A percentile compares a stretch with the other conserved stretches of the same genome.
Conservation (phyloP, 2,113 vertebrate species). For the Psilopogon haemacephalus region DNA sequence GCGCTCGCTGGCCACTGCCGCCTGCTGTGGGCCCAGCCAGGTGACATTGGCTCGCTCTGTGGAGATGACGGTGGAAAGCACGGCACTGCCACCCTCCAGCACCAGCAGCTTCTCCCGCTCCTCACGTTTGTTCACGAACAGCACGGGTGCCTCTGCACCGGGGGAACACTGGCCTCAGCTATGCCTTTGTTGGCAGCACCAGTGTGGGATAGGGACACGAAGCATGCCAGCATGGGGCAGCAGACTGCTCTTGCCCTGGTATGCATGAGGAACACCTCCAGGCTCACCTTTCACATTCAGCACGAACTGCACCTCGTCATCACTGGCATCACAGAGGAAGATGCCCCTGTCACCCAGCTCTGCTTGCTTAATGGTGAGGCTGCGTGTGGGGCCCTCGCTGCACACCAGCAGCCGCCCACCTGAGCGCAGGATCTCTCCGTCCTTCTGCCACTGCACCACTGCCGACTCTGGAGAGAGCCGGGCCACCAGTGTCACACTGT, state of each 20-base stretch:
- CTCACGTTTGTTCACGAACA: slow-evolving; percentile 62
- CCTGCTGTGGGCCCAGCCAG: slow-evolving; percentile 34
- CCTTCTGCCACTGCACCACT: slow-evolving; percentile 79
- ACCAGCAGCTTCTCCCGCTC: slow-evolving; percentile 58
- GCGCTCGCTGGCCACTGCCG: not conserved
- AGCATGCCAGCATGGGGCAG: fast-evolving
- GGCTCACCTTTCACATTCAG: slow-evolving; percentile 84
- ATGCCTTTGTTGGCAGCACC: fast-evolving
- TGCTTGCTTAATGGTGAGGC: slow-evolving; percentile 82
- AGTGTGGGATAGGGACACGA: fast-evolving
- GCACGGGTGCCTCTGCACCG: slow-evolving; percentile 31
- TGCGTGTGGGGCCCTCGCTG: slow-evolving; percentile 75
- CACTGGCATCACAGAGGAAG: slow-evolving; percentile 80
- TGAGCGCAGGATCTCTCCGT: slow-evolving; percentile 67
- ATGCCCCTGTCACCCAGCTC: slow-evolving; percentile 79
- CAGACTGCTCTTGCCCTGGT: not conserved
- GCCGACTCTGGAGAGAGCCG: slow-evolving; percentile 72
- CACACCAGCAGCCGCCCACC: slow-evolving; percentile 80
- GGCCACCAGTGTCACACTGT: slow-evolving; percentile 82
- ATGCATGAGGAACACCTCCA: not conserved
- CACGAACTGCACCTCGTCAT: slow-evolving; percentile 80
- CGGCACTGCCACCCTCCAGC: slow-evolving; percentile 31
- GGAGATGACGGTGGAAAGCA: slow-evolving; percentile 47
- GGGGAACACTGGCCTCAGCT: not conserved
- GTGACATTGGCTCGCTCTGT: not conserved